Evolutionary conservation across 64 coral and sea anemone species (phyloP), one percentile per base, ranked within the genome.

Genomic region (Porites lutea): DNA sequence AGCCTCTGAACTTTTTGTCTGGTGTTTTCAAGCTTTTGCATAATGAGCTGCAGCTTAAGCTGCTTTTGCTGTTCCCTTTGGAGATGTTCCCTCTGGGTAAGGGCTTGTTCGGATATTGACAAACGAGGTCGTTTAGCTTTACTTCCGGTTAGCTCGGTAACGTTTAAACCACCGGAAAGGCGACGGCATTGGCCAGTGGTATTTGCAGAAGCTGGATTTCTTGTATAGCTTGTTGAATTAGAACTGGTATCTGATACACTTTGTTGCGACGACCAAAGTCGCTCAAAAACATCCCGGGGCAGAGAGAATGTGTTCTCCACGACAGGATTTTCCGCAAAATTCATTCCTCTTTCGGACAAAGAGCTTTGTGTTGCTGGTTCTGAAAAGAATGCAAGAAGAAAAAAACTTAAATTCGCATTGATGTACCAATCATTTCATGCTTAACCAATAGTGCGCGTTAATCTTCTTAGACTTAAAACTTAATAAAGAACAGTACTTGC

Each of bases 111-210:
- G 2, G 45, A 51, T 15, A 10, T 18, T 51, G 59, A 68, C 48
- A 84, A 9, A 18, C 81, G 81, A 67, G 45, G 63, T 0, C 81
- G 81, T 15, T 84, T 69, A 67, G 63, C 81, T 52, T 69, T 61
- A 84, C 46, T 68, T 84, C 8, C 46, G 8, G 46, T 68, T 19
- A 84, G 14, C 60, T 84, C 81, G n/a, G 61, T 84, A 43, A 69
- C 63, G 79, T 49, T 37, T 37, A 37, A 83, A 51, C 51, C 48
- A 84, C 16, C 81, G 18, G 47, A 68, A 67, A 46, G 19, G 18
- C 81, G 81, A 10, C 46, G 63, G 8, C 16, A 37, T 13, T 51
- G 47, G 51, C 16, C 52, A 60, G 52, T 3, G 22, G 20, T 59
- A 18, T n/a, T 60, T 10, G 53, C 7, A 59, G 19, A 6, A 9